Conservation (phyloP, 2,113 vertebrate genomes). For the Cochlearius cochlearius region DNA sequence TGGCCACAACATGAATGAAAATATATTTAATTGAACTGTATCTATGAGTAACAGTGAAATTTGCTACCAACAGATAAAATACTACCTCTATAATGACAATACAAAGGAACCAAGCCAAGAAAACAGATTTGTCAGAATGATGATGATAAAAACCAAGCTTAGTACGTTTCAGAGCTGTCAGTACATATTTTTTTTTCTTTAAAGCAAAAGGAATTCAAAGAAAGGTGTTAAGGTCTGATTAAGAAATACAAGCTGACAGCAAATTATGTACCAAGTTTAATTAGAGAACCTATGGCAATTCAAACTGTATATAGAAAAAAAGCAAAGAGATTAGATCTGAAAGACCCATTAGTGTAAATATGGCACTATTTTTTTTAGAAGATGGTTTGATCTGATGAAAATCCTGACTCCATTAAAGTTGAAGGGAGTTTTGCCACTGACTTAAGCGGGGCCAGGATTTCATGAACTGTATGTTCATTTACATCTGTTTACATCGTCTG, state of each 20-base stretch:
- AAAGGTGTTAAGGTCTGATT: not conserved
- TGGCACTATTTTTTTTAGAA: not conserved
- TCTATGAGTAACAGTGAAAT: not conserved
- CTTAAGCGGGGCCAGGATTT: not conserved
- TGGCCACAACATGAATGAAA: not conserved
- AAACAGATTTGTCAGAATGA: not conserved
- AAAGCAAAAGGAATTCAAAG: not conserved
- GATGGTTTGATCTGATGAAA: not conserved
- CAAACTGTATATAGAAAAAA: not conserved
- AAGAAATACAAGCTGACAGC: not conserved
- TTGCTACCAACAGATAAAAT: not conserved
- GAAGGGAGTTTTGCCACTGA: not conserved
- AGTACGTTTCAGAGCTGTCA: not conserved
- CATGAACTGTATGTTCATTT: not conserved
- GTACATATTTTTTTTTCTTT: not conserved
- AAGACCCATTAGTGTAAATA: not conserved
- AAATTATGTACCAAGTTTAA: not conserved
- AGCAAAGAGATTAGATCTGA: not conserved
- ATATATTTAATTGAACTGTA: not conserved
- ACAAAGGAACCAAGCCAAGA: not conserved
- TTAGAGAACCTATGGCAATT: not conserved
- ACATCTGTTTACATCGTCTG: not conserved
- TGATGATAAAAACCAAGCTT: not conserved
- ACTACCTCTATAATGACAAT: not conserved
- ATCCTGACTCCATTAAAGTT: not conserved